Evolutionary conservation across 2,888 invertebrate species (phyloP).

Genomic region (Heliconius charithonia): DNA sequence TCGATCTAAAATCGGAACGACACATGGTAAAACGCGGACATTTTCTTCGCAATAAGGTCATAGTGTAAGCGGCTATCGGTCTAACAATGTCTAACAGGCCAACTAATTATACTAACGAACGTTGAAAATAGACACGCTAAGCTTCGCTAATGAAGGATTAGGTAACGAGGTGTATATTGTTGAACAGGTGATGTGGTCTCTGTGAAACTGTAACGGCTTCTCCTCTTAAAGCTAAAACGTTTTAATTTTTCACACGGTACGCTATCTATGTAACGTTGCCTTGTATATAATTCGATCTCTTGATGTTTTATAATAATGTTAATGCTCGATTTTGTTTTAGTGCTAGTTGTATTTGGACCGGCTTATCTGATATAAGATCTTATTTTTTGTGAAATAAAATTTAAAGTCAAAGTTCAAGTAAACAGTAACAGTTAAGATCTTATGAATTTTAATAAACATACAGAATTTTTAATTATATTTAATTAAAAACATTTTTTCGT

Average conservation of each 20-base stretch:
- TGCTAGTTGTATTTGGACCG: background rate
- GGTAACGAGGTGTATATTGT: slow-evolving; percentile 30
- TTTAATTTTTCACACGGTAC: slow-evolving; percentile 7
- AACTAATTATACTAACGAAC: slow-evolving; percentile 47
- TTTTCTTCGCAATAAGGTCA: slow-evolving; percentile 45
- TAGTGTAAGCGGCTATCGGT: slow-evolving; percentile 40
- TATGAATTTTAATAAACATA: background rate
- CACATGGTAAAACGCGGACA: slow-evolving; percentile 29
- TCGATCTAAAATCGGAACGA: slow-evolving; percentile 37
- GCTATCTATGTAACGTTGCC: background rate
- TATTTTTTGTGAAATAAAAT: background rate
- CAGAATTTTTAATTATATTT: background rate
- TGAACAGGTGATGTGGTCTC: slow-evolving; percentile 10
- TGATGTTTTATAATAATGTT: background rate
- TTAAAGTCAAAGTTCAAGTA: background rate
- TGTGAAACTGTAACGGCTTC: slow-evolving; percentile 2
- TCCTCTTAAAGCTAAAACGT: background rate
- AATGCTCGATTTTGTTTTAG: background rate
- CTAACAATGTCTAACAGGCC: slow-evolving; percentile 42
- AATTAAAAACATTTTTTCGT: slow-evolving; percentile 2
- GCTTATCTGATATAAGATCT: background rate
- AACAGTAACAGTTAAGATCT: background rate
- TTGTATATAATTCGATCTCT: background rate
- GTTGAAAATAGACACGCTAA: slow-evolving; percentile 41
- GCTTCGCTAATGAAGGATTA: slow-evolving; percentile 40